Conservation (phyloP, 2,888 invertebrate genomes). For the Calameuta pallipes region DNA sequence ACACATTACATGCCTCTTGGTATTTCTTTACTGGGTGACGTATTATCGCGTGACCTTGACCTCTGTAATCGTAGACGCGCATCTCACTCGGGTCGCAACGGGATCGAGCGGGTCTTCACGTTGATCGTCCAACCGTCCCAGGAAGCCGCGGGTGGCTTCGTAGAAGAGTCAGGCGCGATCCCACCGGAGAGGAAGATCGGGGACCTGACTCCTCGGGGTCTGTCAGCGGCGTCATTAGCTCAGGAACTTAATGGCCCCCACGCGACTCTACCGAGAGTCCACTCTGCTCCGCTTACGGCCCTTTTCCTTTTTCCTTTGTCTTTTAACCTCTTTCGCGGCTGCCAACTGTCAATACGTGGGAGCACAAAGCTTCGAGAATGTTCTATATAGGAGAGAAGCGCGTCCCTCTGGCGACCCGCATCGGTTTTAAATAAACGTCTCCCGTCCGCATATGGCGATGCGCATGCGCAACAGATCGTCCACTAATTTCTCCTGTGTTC, state of each 20-base stretch:
- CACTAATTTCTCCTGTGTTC: neutral
- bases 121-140: neutral
- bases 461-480: neutral
- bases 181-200: neutral
- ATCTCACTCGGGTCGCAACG: neutral
- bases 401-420: neutral
- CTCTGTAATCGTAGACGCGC: neutral
- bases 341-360: neutral
- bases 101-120: neutral
- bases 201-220: neutral
- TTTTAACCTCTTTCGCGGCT: neutral
- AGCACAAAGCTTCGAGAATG: neutral
- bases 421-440: neutral
- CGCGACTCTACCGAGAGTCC: neutral
- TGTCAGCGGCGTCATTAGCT: conserved; percentile 6
- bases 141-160: neutral
- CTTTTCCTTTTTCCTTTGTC: neutral
- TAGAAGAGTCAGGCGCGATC: neutral
- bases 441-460: neutral
- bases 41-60: neutral
- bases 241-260: conserved; percentile 1
- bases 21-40: neutral
- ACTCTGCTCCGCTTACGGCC: neutral
- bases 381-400: neutral
- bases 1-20: neutral